A percentile compares a stretch with the other conserved stretches of the same genome.
These are phyloP conservation scores for Eupithecia abbreviata DNA, from an alignment of 2,888 invertebrate genomes.

Conservation along the genomic window DNA sequence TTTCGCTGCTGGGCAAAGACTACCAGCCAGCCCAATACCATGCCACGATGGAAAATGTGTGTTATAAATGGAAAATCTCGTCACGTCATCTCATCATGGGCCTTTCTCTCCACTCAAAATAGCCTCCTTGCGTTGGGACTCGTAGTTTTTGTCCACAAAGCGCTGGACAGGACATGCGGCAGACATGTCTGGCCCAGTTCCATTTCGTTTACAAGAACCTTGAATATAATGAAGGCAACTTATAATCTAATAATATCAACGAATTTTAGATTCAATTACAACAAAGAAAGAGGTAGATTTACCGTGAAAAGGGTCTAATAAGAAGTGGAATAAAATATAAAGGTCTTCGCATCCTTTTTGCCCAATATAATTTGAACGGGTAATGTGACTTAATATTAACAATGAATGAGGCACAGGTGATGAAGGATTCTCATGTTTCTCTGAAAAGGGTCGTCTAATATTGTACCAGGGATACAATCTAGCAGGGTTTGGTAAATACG, in stretches of 20 bases:
- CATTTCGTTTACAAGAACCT: not conserved
- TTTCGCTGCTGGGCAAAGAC: not conserved
- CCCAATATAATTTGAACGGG: conserved; percentile 2
- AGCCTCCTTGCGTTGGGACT: no score
- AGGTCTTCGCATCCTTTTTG: not conserved
- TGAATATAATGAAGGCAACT: not conserved
- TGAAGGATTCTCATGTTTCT: not conserved
- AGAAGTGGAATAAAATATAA: not conserved
- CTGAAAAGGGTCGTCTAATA: not conserved
- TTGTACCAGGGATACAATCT: not conserved
- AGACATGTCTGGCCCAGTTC: not conserved
- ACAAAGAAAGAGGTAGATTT: not conserved
- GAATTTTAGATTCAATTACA: conserved; percentile 5
- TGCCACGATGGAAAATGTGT: no score
- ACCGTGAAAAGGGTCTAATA: conserved; percentile 3
- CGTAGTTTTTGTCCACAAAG: not conserved
- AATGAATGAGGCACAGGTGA: not conserved
- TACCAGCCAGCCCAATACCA: no score
- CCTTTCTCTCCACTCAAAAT: no score
- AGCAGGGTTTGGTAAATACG: no score
- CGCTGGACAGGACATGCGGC: not conserved
- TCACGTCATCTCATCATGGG: no score
- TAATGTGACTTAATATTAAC: not conserved
- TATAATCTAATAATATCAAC: not conserved
- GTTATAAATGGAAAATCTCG: no score